Evolutionary conservation across 2,888 invertebrate species (phyloP).

Genomic region (Buathra laborator): DNA sequence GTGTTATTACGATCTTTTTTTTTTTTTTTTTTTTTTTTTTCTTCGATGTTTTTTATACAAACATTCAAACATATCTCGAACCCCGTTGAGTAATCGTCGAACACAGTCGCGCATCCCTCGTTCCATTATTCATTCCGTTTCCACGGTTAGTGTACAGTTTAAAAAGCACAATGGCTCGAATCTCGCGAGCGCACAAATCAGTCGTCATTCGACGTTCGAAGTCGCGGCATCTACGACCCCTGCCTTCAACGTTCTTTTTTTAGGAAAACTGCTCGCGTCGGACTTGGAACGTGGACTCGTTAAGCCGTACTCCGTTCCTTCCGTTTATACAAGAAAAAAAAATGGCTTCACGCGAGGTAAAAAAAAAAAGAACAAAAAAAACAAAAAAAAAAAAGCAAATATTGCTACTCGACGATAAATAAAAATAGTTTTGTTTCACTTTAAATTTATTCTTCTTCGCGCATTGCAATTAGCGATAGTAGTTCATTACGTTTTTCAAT

Average conservation of each 20-base stretch:
- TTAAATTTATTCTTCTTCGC: constrained; percentile 19
- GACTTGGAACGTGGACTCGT: constrained; percentile 73
- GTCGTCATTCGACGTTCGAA: constrained; percentile 19
- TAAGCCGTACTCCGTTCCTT: constrained; percentile 73
- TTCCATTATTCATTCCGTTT: constrained; percentile 40
- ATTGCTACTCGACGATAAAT: constrained; percentile 54
- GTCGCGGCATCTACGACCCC: constrained; percentile 37
- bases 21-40: constrained; percentile 18
- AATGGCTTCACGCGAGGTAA: constrained; percentile 73
- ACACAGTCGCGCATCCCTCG: constrained; percentile 18
- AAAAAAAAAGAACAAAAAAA: constrained; percentile 9
- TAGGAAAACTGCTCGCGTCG: constrained; percentile 72
- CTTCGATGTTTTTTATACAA: constrained; percentile 2
- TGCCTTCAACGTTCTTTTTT: constrained; percentile 68
- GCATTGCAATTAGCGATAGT: constrained; percentile 60
- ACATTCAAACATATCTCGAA: constrained; percentile 11
- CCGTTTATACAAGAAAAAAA: constrained; percentile 74
- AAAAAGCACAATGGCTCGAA: constrained; percentile 12
- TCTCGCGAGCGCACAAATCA: constrained; percentile 5
- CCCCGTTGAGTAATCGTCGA: constrained; percentile 28
- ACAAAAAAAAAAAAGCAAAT: constrained; percentile 18
- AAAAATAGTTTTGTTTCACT: constrained; percentile 39
- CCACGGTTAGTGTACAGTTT: background rate
- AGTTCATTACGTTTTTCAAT: constrained; percentile 35
- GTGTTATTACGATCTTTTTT: background rate